Percentiles rank a stretch among this genome's conserved stretches.
Conservation (phyloP, 2,797 vertebrate genomes). For the Varecia variegata region DNA sequence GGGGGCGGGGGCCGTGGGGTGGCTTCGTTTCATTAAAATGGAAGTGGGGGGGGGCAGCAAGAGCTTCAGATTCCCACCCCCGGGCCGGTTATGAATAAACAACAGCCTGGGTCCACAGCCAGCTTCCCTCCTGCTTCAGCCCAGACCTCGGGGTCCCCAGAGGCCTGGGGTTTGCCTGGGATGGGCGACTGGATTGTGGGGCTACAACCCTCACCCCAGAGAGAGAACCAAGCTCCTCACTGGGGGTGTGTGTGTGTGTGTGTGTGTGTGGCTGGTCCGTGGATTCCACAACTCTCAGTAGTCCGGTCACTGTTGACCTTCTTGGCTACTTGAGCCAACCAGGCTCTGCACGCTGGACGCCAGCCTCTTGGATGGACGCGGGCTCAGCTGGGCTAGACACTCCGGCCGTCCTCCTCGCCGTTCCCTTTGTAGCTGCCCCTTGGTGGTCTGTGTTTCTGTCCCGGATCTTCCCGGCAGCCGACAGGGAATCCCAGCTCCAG, state of each 20-base stretch:
- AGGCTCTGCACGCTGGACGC: not conserved
- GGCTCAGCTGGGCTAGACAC: not conserved
- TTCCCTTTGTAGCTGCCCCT: not conserved
- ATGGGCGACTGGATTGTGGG: not conserved
- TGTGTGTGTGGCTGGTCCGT: not conserved
- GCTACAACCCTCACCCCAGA: not conserved
- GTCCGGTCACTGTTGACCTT: not conserved
- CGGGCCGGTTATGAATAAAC: not conserved
- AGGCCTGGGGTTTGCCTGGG: not conserved
- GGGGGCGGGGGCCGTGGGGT: not conserved
- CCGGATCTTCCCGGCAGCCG: not conserved
- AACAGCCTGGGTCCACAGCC: not conserved
- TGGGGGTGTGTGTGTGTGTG: no score
- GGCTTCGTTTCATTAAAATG: conserved; percentile 61
- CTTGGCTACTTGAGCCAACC: not conserved
- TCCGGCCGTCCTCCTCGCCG: accelerated
- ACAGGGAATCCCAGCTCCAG: not conserved
- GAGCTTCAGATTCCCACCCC: not conserved
- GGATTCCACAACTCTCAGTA: not conserved
- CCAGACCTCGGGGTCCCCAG: not conserved
- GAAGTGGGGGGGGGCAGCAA: not conserved
- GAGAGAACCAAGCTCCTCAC: not conserved
- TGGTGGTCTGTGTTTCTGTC: not conserved
- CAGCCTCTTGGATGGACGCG: not conserved
- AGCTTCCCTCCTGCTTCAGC: not conserved